Base-by-base conservation (phyloP, 2,888 invertebrate species). In the Dermolepida albohirtum region DNA sequence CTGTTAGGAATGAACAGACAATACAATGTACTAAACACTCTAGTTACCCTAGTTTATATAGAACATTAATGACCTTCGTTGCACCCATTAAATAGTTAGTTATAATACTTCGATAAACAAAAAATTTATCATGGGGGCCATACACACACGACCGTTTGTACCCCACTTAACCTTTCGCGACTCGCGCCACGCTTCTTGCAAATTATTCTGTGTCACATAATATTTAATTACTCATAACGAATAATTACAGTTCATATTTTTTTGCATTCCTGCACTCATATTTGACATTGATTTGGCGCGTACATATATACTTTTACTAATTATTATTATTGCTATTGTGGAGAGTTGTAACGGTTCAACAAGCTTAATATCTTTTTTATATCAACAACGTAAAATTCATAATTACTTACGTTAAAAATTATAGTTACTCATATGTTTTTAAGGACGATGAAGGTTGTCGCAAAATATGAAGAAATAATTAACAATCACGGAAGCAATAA, bases 21-120 rank as follows among this genome's bases (percentile, higher is more conserved):
- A 62, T 59, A 72, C 71, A 72, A 71, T 73, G 70, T 74, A 69
- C 55, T 63, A 66, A 64, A 59, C 65, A 64, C 27, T 66, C 16
- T 64, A 51, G 62, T 62, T 49, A 71, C 67, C 71, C 66, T 51
- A 40, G 68, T 72, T 70, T 75, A 74, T 75, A 75, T 75, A 75
- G 62, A 69, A 70, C 34, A 64, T 47, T 70, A 50, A 22, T 68
- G 74, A 69, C 75, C 75, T 75, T 75, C 71, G 69, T 71, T 7
- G 47, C 50, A 41, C 66, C 59, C 49, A 43, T 57, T 57, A 66
- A 47, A 47, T 54, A 16, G 17, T 39, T 54, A 54, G 34, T 39
- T 40, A n/a, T 55, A 55, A 22, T 34, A n/a, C 44, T 44, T 52
- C 12, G 11, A 22, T 22, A 41, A 54, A 22, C 22, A 51, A 52